Conservation (phyloP, 2,113 vertebrate species). For the Hypanus sabinus region DNA sequence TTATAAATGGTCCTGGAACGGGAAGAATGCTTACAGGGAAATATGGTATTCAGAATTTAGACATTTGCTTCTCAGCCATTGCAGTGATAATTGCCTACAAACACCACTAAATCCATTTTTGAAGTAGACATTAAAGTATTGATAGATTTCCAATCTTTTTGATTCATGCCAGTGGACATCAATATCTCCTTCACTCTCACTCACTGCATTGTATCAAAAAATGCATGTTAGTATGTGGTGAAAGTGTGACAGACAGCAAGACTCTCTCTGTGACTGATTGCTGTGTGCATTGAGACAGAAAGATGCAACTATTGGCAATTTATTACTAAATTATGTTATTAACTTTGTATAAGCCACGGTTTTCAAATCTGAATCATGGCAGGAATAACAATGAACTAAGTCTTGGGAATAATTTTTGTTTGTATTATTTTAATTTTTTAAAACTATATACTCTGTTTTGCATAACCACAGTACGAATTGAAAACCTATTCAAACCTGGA, state of each 20-base stretch:
- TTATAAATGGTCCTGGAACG: neutral
- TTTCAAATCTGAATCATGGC: neutral
- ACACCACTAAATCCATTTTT: conserved; percentile 7
- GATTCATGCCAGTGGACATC: conserved; percentile 33
- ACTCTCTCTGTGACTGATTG: conserved; percentile 14
- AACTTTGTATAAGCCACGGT: conserved; percentile 36
- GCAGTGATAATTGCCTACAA: neutral
- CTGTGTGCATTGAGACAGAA: conserved; percentile 28
- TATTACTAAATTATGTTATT: conserved; percentile 36
- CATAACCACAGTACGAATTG: neutral
- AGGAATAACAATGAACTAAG: conserved; percentile 16
- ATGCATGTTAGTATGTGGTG: conserved; percentile 15
- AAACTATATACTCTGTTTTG: neutral
- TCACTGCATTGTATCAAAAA: conserved; percentile 24
- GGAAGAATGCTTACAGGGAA: neutral
- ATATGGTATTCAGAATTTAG: neutral
- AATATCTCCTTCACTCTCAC: conserved; percentile 16
- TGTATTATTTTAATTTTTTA: neutral
- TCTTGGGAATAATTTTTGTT: neutral
- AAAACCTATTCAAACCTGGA: neutral
- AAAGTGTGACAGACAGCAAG: conserved; percentile 8
- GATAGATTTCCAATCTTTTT: conserved; percentile 32
- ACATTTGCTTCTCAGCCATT: too few species aligned
- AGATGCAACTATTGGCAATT: conserved; percentile 35
- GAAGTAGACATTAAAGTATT: conserved; percentile 23